Conservation (phyloP, 1,140 invertebrate genomes). For the Homarus americanus region DNA sequence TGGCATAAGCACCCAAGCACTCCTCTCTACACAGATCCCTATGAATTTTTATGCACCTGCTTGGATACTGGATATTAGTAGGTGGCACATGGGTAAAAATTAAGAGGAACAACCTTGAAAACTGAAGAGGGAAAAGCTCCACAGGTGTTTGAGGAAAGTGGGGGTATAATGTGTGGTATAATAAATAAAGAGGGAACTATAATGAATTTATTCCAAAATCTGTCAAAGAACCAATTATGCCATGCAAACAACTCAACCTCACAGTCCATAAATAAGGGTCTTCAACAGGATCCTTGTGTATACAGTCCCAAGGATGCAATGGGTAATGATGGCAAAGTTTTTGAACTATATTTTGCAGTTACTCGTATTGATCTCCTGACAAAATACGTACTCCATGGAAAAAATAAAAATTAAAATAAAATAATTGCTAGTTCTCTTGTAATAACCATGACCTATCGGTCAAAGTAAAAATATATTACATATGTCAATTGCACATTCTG, state of each 20-base stretch:
- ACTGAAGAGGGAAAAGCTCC: not conserved
- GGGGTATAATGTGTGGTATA: slow-evolving; percentile 11
- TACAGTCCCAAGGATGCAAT: slow-evolving; percentile 29
- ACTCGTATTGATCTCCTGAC: not conserved
- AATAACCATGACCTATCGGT: not conserved
- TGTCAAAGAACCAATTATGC: slow-evolving; percentile 36
- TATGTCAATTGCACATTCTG: not conserved
- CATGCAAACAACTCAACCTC: slow-evolving; percentile 46
- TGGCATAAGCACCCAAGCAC: slow-evolving; percentile 2
- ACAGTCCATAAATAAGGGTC: slow-evolving; percentile 32
- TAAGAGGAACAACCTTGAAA: not conserved
- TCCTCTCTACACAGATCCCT: not conserved
- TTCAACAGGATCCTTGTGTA: not conserved
- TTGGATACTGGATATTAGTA: not conserved
- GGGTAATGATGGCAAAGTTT: slow-evolving; percentile 28
- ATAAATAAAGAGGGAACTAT: slow-evolving; percentile 44
- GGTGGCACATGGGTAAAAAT: not conserved
- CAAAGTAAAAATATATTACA: not conserved
- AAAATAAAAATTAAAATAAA: not conserved
- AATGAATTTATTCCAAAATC: slow-evolving; percentile 46
- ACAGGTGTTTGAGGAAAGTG: not conserved
- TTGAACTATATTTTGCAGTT: not conserved
- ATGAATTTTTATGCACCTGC: not conserved
- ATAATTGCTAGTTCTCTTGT: not conserved
- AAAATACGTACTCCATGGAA: not conserved